Base-by-base conservation (phyloP, 2,113 vertebrate genomes). In the Colius striatus region DNA sequence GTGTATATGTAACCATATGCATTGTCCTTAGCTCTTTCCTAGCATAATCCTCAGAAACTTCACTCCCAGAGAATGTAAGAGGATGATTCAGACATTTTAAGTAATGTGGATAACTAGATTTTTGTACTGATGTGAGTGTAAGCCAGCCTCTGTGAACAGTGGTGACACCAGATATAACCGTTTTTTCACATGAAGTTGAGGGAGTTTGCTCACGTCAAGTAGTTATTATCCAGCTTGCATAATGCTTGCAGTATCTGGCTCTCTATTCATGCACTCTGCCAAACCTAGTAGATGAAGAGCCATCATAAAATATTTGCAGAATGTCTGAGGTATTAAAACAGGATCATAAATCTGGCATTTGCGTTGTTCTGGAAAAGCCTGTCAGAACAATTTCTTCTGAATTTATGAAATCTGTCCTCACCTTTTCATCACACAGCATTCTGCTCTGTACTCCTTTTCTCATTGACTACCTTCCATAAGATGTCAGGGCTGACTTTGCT, bases 11-110 rank as follows among this genome's bases (percentile, higher is more conserved):
- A 87, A 95, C 51, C 38, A 22, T 71, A 30, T 71, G 51, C 71
- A 68, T 94, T 92, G 58, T 85, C 30, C 84, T 84, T 70, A 87
- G 54, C 66, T 90, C 55, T 83, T 78, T 74, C 60, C 43, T 67
- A 22, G 32, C 51, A 32, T 90, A 91, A 89, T 92, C 84, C 74
- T 84, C 43, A 79, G 50, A 60, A 77, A 34, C 43, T 60, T 92
- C 58, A 25, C 30, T 87, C 51, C 58, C 73, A 51, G 19, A 85
- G 58, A 36, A 58, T 82, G 58, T 9, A 72, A 71, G 62, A 85
- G 55, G 21, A 73, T 0, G 0, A 66, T 62, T 95, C 62, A 68
- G 58, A 41, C 50, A 23, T 76, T 82, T 72, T 47, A 82, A 89
- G n/a, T 50, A 29, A 32, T 6, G 27, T 68, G 47, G 66, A 48